These are phyloP conservation scores for Dicaeum eximium DNA, from an alignment of 2,113 vertebrate genomes.

Conservation along the genomic window DNA sequence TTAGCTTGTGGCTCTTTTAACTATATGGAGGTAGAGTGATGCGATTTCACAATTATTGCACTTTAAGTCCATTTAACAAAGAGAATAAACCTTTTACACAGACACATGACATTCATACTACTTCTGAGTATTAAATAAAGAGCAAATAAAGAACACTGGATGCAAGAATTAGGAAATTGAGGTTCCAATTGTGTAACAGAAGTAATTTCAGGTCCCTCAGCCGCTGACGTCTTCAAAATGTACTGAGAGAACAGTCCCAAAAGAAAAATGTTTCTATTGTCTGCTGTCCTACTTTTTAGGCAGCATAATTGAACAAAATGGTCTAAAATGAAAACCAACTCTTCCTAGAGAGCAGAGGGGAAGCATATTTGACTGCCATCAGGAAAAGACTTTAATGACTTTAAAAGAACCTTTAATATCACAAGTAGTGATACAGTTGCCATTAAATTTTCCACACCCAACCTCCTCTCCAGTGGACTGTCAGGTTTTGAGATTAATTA, in stretches of 20 bases:
- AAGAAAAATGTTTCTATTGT: conserved; percentile 1
- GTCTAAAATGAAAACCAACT: background rate
- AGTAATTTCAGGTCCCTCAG: background rate
- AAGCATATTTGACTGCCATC: background rate
- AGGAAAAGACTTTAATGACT: background rate
- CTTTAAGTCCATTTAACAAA: background rate
- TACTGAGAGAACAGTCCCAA: background rate
- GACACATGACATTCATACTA: background rate
- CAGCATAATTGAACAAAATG: background rate
- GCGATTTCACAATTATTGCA: background rate
- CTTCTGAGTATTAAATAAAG: background rate
- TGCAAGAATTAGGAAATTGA: background rate
- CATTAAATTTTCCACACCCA: background rate
- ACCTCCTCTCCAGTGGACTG: background rate
- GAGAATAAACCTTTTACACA: fast-evolving
- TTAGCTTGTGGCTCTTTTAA: background rate
- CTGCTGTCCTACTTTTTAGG: background rate
- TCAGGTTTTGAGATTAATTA: background rate
- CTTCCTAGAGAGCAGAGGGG: conserved; percentile 18
- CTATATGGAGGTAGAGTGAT: background rate
- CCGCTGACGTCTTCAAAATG: background rate
- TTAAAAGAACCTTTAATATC: background rate
- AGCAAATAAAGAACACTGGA: background rate
- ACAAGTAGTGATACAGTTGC: background rate
- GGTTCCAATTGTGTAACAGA: background rate